phyloP scores from a whole-genome alignment of 2,113 vertebrate genomes.

The Strix aluco region DNA sequence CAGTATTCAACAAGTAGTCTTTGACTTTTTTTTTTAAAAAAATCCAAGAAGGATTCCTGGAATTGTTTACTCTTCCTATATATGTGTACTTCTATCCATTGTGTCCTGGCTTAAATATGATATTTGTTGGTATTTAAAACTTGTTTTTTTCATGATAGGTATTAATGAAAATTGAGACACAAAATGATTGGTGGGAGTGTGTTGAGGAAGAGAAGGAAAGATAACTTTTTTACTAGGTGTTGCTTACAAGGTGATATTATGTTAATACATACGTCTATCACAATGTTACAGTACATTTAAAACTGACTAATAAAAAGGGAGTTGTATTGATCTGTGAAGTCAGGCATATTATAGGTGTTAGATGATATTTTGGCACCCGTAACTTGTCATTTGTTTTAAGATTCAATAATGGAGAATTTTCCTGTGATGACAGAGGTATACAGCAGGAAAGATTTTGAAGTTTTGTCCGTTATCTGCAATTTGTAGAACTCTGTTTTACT shows the following conservation, averaged over 20 bases:
- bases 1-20: background rate
- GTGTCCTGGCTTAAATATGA: background rate
- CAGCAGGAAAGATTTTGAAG: background rate
- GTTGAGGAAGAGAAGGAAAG: background rate
- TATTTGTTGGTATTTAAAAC: background rate
- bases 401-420: background rate
- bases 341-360: background rate
- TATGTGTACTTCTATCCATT: background rate
- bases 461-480: background rate
- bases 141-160: background rate
- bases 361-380: background rate
- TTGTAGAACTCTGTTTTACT: background rate
- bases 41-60: background rate
- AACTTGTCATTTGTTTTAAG: background rate
- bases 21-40: background rate
- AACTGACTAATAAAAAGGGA: background rate
- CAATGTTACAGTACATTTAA: background rate
- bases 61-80: background rate
- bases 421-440: background rate
- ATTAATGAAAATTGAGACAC: background rate
- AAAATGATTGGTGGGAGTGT: background rate
- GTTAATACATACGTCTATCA: rapidly evolving
- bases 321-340: background rate
- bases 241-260: background rate
- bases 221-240: background rate